A percentile compares a stretch with the other conserved stretches of the same genome.
Conservation (phyloP, 2,113 vertebrate genomes). For the Lontra canadensis region DNA sequence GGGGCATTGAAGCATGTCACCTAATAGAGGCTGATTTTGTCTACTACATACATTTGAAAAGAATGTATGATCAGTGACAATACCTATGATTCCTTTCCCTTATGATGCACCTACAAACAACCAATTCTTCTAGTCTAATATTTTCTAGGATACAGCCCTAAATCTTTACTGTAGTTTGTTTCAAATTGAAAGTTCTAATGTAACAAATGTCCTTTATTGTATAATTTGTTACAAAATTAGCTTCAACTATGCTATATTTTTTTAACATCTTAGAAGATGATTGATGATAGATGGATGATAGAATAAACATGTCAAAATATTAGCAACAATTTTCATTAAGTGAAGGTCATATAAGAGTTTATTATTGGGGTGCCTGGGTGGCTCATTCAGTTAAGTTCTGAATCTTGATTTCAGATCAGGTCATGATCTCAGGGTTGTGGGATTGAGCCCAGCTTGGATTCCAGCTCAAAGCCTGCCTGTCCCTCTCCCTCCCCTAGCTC, state of each 20-base stretch:
- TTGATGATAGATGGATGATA: background rate
- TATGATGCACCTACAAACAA: background rate
- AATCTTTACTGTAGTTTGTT: background rate
- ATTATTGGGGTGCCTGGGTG: background rate
- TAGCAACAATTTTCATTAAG: background rate
- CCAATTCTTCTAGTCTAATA: background rate
- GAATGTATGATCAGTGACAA: background rate
- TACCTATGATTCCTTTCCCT: background rate
- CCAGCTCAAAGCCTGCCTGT: background rate
- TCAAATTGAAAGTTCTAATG: background rate
- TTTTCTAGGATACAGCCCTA: background rate
- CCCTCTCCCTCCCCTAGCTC: background rate
- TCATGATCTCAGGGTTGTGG: background rate
- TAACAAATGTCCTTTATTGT: background rate
- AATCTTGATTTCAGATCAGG: background rate
- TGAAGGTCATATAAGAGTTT: background rate
- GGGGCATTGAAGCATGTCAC: background rate
- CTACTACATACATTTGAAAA: background rate
- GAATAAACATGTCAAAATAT: background rate
- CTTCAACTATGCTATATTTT: background rate
- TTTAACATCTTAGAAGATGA: background rate
- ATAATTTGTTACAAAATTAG: background rate
- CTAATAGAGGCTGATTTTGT: background rate
- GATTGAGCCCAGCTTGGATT: background rate
- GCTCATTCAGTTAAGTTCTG: background rate